Evolutionary conservation across 2,113 vertebrate genomes (phyloP), one percentile per base, ranked within the genome.

Genomic region (Mionectes macconnelli): DNA sequence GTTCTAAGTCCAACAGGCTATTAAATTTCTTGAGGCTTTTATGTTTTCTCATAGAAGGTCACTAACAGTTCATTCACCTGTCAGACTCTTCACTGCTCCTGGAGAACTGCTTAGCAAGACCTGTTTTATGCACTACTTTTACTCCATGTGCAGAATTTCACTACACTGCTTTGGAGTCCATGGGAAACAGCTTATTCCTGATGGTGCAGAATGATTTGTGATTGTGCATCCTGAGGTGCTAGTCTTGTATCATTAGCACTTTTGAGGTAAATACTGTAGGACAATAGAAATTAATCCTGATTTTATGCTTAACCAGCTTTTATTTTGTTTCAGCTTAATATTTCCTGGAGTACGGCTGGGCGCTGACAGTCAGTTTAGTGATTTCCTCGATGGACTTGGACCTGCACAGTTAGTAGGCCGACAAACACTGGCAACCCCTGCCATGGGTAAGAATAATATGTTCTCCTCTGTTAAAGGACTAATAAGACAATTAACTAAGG

Each of bases 341-440:
- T 99, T 99, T 97, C 98, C 99, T 92, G 99, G 99, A 93, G 99
- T 99, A 90, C 98, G 99, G 62, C 97, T 99, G 89, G 99, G 99
- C 5, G 99, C 99, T 74, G 99, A 99, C 97, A 99, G 99, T 97
- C 99, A 99, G 89, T 99, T 99, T 95, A 99, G 99, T 79, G 99
- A 99, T 97, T 99, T 99, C 96, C 98, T 99, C 31, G 99, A 99
- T 96, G 99, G 99, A 47, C 96, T 99, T 64, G 99, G 99, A 90
- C 99, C 99, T 21, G 99, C 99, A 42, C 99, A 99, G 97, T 97
- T 99, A 86, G 99, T 99, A 91, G 99, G 99, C 70, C 98, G 99
- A 79, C 99, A 99, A 94, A 99, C 99, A 2, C 98, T 99, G 80
- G 99, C 99, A 83, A 99, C 99, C 1, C 99, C 99, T 84, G 99